Percentiles rank a stretch among this genome's conserved stretches.
Evolutionary conservation across 2,888 invertebrate genomes (phyloP).

Genomic region (Aplocera efformata): DNA sequence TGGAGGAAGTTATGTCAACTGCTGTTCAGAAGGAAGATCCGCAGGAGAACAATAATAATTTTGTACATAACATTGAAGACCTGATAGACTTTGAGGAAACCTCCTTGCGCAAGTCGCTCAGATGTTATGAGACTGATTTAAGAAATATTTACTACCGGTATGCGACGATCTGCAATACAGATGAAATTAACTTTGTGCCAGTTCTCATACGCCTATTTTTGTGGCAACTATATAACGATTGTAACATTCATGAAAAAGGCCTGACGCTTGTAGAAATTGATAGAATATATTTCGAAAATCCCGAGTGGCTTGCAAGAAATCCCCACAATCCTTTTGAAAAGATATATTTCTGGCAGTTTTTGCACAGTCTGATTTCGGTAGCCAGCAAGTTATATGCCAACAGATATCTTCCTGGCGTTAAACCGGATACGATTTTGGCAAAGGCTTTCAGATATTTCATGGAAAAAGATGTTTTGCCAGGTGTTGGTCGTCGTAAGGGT

Average conservation of each 20-base stretch:
- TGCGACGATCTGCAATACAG: slow-evolving; percentile 65
- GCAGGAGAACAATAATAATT: slow-evolving; percentile 11
- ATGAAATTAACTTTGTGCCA: slow-evolving; percentile 57
- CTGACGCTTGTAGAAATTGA: slow-evolving; percentile 77
- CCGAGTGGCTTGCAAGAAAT: slow-evolving; percentile 62
- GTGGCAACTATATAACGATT: slow-evolving; percentile 82
- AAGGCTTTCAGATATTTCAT: slow-evolving; percentile 76
- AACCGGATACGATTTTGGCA: slow-evolving; percentile 72
- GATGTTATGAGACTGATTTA: slow-evolving; percentile 67
- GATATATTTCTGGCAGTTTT: slow-evolving; percentile 82
- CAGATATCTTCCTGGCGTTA: slow-evolving; percentile 47
- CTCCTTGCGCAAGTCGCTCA: slow-evolving; percentile 66
- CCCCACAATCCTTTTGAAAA: slow-evolving; percentile 80
- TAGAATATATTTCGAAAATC: slow-evolving; percentile 65
- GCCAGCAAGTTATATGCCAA: slow-evolving; percentile 70
- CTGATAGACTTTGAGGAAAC: slow-evolving; percentile 63
- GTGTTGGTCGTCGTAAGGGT: slow-evolving; percentile 64
- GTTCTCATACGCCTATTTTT: slow-evolving; percentile 76
- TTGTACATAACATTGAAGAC: slow-evolving; percentile 34
- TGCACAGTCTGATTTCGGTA: slow-evolving; percentile 76
- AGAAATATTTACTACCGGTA: slow-evolving; percentile 75
- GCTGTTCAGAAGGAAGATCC: slow-evolving; percentile 25
- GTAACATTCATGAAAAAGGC: slow-evolving; percentile 69
- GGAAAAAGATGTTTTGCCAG: slow-evolving; percentile 66
- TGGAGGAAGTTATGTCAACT: slow-evolving; percentile 22